Base-by-base conservation (phyloP, 2,113 vertebrate genomes). In the Melospiza melodia region DNA sequence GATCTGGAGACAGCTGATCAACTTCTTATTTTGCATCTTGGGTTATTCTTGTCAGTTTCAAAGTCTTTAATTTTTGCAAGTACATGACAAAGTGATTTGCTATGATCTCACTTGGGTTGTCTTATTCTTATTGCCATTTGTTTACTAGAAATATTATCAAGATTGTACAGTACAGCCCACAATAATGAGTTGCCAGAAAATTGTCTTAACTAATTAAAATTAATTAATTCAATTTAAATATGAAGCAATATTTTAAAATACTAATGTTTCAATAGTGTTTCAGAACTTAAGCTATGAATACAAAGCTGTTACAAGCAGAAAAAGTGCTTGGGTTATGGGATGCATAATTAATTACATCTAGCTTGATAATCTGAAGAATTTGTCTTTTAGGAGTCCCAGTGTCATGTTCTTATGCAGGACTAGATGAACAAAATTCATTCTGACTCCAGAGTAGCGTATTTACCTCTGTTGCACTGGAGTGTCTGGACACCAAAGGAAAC, bases 51-150 rank as follows among this genome's bases (percentile, higher is more conserved):
- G 3, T 79, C 52, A 58, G 35, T 80, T 77, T 92, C 46, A 96
- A 96, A 90, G 58, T 79, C 89, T 87, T 96, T 92, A 77, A 35
- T 93, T 97, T 96, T 94, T 93, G 19, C 44, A 74, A 30, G 31
- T 61, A 41, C 0, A 0, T 46, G 41, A 61, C 33, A 69, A 84
- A 74, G 6, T 25, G 13, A 11, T 74, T 81, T 87, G 8, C 6
- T 68, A 5, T 63, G 4, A 49, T 85, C 18, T 73, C 17, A 69
- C 65, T 62, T 62, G 55, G 3, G 4, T 76, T 41, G 25, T 44
- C 6, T 77, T 6, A n/a, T 77, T 93, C 33, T 44, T 13, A 35
- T 1, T 62, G 22, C 3, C 6, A 51, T 55, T 90, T 89, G 8
- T 92, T 87, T 92, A 30, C 20, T 27, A 23, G 15, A 78, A 84